Evolutionary conservation across 2,888 invertebrate genomes (phyloP).

Genomic region (Heliconius sara): DNA sequence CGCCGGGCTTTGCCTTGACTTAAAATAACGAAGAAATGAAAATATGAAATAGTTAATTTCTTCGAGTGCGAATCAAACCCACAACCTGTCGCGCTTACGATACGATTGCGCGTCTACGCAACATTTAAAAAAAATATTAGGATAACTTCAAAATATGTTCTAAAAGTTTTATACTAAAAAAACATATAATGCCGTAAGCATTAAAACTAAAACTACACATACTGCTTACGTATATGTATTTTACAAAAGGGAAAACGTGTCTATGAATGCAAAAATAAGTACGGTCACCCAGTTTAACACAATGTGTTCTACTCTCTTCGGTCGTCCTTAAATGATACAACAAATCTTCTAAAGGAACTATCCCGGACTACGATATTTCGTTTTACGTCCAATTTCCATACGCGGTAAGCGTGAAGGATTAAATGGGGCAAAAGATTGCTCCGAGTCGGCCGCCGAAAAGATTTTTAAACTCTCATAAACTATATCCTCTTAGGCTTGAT

Average conservation of each 20-base stretch:
- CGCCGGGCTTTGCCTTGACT: no score
- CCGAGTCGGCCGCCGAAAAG: slow-evolving; percentile 71
- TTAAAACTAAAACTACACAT: background rate
- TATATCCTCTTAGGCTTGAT: slow-evolving; percentile 49
- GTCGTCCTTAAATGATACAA: slow-evolving; percentile 53
- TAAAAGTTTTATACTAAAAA: no score
- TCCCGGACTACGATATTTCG: slow-evolving; percentile 77
- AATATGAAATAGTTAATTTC: background rate
- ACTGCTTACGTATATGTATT: background rate
- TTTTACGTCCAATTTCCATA: slow-evolving; percentile 83
- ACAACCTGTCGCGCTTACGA: background rate
- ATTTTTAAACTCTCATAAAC: slow-evolving; percentile 65
- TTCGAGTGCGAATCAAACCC: background rate
- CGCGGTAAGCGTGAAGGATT: slow-evolving; percentile 80
- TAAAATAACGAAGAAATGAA: background rate
- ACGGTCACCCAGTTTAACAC: slow-evolving; percentile 41
- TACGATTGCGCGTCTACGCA: background rate
- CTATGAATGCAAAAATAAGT: slow-evolving; percentile 16
- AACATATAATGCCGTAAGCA: background rate
- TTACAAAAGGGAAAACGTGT: background rate
- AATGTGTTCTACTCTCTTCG: slow-evolving; percentile 42
- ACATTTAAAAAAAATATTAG: no score
- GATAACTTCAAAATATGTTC: no score
- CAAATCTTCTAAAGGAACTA: slow-evolving; percentile 73
- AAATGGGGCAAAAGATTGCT: slow-evolving; percentile 83